Conservation (phyloP, 1,140 invertebrate species). For the Kradibia gibbosae region DNA sequence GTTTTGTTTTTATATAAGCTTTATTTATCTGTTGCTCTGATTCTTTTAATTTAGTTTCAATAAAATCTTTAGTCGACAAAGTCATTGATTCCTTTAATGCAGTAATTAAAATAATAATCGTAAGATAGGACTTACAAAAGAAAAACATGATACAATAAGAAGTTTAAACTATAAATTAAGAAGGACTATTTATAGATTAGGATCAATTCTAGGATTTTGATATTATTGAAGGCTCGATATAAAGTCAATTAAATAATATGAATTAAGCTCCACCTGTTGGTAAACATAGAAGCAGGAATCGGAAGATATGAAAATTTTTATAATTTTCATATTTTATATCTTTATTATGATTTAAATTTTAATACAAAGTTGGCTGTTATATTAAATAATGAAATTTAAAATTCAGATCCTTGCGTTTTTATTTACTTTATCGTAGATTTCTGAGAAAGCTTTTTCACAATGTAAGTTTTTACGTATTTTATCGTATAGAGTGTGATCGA, state of each 20-base stretch:
- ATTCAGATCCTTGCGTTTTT: conserved; percentile 76
- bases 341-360: conserved; percentile 16
- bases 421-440: conserved; percentile 88
- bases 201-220: neutral
- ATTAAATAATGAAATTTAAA: neutral
- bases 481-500: conserved; percentile 86
- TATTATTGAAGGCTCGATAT: neutral
- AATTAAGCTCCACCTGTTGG: conserved; percentile 29
- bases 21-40: neutral
- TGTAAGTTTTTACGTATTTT: conserved; percentile 76
- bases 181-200: neutral
- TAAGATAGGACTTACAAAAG: neutral
- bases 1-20: neutral
- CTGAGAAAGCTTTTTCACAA: conserved; percentile 84
- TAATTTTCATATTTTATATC: neutral
- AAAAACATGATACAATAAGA: neutral
- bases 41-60: conserved; percentile 17
- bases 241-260: neutral
- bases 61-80: neutral
- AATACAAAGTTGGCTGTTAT: neutral
- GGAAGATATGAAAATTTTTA: neutral
- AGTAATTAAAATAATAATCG: neutral
- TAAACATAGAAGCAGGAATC: conserved; percentile 13
- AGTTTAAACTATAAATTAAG: neutral
- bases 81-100: neutral